A percentile compares a stretch with the other conserved stretches of the same genome.
Conservation (phyloP, 2,888 invertebrate genomes). For the Epinotia brunnichana region DNA sequence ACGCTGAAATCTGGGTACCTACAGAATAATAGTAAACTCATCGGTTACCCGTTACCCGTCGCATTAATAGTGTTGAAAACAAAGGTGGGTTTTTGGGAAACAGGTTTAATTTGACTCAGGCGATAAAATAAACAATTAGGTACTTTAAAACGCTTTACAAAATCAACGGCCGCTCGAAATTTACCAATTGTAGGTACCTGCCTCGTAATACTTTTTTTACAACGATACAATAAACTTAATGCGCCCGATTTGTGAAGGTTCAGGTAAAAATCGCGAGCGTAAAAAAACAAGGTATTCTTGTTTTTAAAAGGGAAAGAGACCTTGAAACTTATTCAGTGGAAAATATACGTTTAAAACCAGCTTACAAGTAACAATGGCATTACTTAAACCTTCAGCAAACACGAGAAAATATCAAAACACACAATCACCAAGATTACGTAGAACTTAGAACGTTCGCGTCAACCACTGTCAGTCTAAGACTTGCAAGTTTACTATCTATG, state of each 20-base stretch:
- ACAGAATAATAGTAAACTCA: background rate
- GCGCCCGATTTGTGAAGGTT: constrained; percentile 16
- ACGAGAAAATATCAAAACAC: constrained; percentile 48
- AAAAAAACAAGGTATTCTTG: constrained; percentile 11
- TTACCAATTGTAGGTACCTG: constrained; percentile 3
- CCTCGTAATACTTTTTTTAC: constrained; percentile 11
- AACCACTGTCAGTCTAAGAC: constrained; percentile 8
- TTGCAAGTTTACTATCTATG: background rate
- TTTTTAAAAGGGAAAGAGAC: constrained; percentile 19
- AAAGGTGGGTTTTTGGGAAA: background rate
- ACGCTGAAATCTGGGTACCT: background rate
- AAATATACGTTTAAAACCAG: constrained; percentile 28
- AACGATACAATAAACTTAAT: constrained; percentile 30
- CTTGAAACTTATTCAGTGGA: constrained; percentile 20
- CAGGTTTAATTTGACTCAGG: background rate
- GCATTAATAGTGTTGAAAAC: background rate
- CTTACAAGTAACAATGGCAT: constrained; percentile 49
- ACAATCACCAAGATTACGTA: constrained; percentile 31
- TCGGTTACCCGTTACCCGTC: background rate
- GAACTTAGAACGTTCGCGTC: constrained; percentile 18
- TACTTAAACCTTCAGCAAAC: constrained; percentile 47
- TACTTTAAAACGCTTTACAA: background rate
- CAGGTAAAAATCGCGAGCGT: constrained; percentile 37
- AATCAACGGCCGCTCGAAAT: background rate
- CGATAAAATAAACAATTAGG: background rate